Conservation (phyloP, 2,888 invertebrate species). For the Pardosa pseudoannulata region DNA sequence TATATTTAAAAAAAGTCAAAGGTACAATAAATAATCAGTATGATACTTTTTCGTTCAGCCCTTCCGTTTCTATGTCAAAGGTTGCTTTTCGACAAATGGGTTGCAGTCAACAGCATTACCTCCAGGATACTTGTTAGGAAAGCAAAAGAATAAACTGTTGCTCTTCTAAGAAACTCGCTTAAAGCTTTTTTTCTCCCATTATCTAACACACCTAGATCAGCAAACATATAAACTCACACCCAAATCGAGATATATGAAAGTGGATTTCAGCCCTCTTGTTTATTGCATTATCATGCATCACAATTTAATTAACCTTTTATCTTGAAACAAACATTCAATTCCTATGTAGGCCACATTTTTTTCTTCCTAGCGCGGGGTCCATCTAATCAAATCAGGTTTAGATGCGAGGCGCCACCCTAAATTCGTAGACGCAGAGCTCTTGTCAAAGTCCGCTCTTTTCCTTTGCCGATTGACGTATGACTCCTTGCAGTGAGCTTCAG, state of each 20-base stretch:
- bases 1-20: too few species aligned
- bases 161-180: too few species aligned
- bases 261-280: background rate
- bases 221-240: background rate
- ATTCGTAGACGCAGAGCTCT: background rate
- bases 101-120: too few species aligned
- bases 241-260: background rate
- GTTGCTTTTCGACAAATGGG: too few species aligned
- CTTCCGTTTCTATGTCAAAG: too few species aligned
- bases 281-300: background rate
- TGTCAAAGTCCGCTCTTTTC: background rate
- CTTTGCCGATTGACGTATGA: background rate
- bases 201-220: background rate
- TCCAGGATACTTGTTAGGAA: too few species aligned
- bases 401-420: conserved; percentile 1
- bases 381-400: conserved; percentile 13
- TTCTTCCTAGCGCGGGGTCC: background rate
- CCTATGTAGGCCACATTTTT: background rate
- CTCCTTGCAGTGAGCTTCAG: background rate
- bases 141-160: too few species aligned
- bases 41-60: too few species aligned
- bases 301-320: conserved; percentile 3
- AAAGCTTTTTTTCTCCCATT: background rate
- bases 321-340: background rate
- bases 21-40: too few species aligned